Conservation (phyloP, 2,113 vertebrate species). For the Colossoma macropomum region DNA sequence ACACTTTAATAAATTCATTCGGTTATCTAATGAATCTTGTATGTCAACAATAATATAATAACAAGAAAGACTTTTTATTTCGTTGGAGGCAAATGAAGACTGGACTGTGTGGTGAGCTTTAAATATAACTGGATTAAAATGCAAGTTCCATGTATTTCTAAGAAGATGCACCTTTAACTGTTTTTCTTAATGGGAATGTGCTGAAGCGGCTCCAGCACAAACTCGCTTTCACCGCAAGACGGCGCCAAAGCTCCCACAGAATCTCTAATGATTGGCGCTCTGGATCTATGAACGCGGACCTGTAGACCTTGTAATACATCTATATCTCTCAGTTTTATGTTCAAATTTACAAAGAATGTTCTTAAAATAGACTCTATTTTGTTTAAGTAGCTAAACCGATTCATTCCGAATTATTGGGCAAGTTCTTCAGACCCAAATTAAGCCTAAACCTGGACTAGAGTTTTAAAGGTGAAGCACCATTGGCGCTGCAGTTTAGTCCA, state of each 20-base stretch:
- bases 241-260: conserved; percentile 72
- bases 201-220: background rate
- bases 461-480: background rate
- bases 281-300: conserved; percentile 1
- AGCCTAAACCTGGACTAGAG: background rate
- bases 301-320: background rate
- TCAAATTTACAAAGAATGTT: background rate
- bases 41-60: background rate
- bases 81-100: background rate
- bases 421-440: background rate
- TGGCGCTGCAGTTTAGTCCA: background rate
- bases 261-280: conserved; percentile 8
- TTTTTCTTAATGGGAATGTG: background rate
- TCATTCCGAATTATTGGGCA: background rate
- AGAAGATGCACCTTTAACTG: too few relatives aligned
- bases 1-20: background rate
- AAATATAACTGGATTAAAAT: background rate
- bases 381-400: too few relatives aligned
- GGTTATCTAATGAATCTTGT: background rate
- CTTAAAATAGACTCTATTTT: background rate
- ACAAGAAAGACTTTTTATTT: too few relatives aligned
- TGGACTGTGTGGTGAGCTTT: background rate
- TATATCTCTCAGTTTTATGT: background rate
- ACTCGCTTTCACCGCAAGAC: conserved; percentile 63
- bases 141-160: background rate